phyloP scores from a whole-genome alignment of 2,888 invertebrate species.

The Diaprepes abbreviatus region DNA sequence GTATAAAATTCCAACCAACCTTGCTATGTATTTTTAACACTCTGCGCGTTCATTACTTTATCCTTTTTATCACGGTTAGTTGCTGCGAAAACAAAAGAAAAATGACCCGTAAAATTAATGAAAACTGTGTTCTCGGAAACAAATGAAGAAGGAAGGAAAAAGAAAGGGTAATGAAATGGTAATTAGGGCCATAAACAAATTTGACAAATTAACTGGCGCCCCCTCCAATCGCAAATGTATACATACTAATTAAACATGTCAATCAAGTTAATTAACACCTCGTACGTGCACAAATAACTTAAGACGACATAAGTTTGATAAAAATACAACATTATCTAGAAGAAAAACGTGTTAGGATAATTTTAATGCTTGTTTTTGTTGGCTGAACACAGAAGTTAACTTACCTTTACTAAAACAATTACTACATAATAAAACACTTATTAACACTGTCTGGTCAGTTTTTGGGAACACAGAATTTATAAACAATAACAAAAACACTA shows the following conservation, averaged over 20 bases:
- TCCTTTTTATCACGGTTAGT: constrained; percentile 10
- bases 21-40: constrained; percentile 18
- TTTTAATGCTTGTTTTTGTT: constrained; percentile 21
- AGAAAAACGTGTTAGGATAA: constrained; percentile 1
- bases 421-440: constrained; percentile 57
- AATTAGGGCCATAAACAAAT: constrained; percentile 55
- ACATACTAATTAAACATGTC: constrained; percentile 64
- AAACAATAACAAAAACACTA: constrained; percentile 13
- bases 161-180: constrained; percentile 51
- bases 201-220: constrained; percentile 62
- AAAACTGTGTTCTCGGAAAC: constrained; percentile 12
- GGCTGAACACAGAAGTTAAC: constrained; percentile 51
- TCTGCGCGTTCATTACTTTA: constrained; percentile 2
- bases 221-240: constrained; percentile 60
- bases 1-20: constrained; percentile 3
- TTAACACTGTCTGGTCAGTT: constrained; percentile 26
- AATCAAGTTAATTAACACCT: constrained; percentile 59
- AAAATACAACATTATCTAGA: background rate
- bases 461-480: constrained; percentile 3
- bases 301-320: background rate
- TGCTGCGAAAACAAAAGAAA: constrained; percentile 34
- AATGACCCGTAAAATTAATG: constrained; percentile 41
- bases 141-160: constrained; percentile 30
- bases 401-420: constrained; percentile 60
- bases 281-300: constrained; percentile 15